Base-by-base conservation (phyloP, 2,113 vertebrate species). In the Ranitomeya variabilis region DNA sequence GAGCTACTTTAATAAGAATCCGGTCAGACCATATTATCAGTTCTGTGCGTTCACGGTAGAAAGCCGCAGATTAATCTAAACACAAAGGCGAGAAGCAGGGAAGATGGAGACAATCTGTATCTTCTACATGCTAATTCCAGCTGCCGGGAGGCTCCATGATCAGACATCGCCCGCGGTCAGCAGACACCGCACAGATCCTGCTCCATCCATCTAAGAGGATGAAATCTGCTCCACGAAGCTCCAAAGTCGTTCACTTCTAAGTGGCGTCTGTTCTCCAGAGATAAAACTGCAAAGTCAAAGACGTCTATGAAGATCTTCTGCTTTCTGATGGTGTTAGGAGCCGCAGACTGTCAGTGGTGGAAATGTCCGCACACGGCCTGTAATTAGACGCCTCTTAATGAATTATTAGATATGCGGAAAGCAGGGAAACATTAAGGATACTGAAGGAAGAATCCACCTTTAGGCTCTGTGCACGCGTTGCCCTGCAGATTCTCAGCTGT, bases 261-360 rank as follows among this genome's bases (percentile, higher is more conserved):
- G 80, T 12, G 26, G 13, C 7, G 64, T 83, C 59, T 76, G 52
- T 23, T 77, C 64, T 51, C 13, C 26, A n/a, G 57, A 15, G 85
- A 86, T 77, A 62, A 86, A 86, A 77, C 26, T 21, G 26, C 23
- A 79, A 21, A 54, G n/a, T 64, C 18, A 71, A 71, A 71, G 67
- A 71, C n/a, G n/a, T 7, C 37, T 26, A 11, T 21, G 67, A 71
- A 71, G 67, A 71, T 71, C 13, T 26, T 26, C 12, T 23, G n/a
- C 67, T 71, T 26, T 26, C 37, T 71, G 67, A 71, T 26, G 8
- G n/a, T 67, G 21, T 19, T 21, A 15, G 31, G 26, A 73, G 69
- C 69, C 37, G 13, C 21, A 52, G 52, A 51, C 18, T 21, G 0
- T 2, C 37, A 52, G 16, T 11, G 45, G 16, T 52, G 73, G 8